Percentiles rank a stretch among this genome's conserved stretches.
phyloP scores from a whole-genome alignment of 1,140 invertebrate genomes.

The Zaprionus capensis region DNA sequence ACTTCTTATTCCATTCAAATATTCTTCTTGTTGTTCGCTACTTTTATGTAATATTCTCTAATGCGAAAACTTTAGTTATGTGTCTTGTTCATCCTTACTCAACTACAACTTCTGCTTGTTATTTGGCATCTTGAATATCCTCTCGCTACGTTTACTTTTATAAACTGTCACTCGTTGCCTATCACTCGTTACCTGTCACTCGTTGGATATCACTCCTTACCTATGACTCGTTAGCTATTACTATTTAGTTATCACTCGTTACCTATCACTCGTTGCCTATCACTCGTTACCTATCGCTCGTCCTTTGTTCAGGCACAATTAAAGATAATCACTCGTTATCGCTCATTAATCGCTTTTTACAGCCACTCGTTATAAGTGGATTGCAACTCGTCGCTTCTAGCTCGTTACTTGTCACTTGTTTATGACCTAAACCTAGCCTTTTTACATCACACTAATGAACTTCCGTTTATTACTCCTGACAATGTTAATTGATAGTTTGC shows the following conservation, averaged over 20 bases:
- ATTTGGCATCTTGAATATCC: no score
- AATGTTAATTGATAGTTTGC: constrained; percentile 5
- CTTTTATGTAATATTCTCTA: no score
- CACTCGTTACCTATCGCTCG: not conserved
- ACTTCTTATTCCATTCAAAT: no score
- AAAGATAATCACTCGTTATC: not conserved
- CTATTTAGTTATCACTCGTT: not conserved
- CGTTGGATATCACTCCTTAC: not conserved
- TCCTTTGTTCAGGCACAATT: no score
- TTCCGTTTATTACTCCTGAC: not conserved
- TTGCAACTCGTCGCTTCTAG: not conserved
- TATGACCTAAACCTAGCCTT: not conserved
- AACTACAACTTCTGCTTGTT: no score
- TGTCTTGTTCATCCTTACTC: no score
- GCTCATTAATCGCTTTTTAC: no score
- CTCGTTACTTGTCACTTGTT: not conserved
- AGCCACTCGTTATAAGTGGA: not conserved
- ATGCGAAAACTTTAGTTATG: no score
- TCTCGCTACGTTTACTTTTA: no score
- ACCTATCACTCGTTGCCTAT: not conserved
- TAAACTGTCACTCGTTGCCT: not conserved
- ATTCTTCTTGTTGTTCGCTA: no score
- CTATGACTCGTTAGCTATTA: not conserved
- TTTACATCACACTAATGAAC: not conserved
- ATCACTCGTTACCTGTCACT: not conserved